Conservation (phyloP, 2,113 vertebrate species). For the Gadus macrocephalus region DNA sequence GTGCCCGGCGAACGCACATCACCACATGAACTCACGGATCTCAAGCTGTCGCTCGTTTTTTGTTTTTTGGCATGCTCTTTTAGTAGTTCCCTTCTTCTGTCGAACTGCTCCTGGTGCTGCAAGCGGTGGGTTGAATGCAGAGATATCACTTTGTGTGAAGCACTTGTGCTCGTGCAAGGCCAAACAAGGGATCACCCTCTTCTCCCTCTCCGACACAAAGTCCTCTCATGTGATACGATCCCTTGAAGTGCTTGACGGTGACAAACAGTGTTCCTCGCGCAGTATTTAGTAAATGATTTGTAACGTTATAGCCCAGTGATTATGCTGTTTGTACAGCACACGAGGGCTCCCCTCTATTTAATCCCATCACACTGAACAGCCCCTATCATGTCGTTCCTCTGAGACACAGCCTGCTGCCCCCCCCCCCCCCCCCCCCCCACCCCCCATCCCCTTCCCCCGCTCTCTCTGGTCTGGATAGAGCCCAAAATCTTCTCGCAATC, state of each 20-base stretch:
- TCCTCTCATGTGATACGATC: constrained; percentile 27
- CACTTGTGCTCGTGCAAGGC: no score
- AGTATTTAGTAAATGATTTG: constrained; percentile 51
- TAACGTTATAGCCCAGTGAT: constrained; percentile 54
- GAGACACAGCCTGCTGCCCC: neutral
- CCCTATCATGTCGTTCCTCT: constrained; percentile 57
- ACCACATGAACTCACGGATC: no score
- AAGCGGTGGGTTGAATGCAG: no score
- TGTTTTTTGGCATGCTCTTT: no score
- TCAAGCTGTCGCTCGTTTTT: no score
- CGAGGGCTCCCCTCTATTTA: constrained; percentile 47
- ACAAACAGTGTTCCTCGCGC: constrained; percentile 38
- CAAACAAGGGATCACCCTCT: no score
- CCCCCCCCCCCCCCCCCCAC: constrained; percentile 19
- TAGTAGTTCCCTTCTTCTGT: no score
- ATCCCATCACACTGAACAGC: constrained; percentile 65
- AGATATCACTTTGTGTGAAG: no score
- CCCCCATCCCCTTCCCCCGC: constrained; percentile 54
- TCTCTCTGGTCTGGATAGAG: constrained; percentile 64
- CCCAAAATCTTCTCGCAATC: constrained; percentile 65
- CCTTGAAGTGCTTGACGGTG: constrained; percentile 21
- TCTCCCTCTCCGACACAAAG: constrained; percentile 1
- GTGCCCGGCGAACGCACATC: no score
- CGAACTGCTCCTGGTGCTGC: no score
- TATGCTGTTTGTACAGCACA: constrained; percentile 56